Base-by-base conservation (phyloP, 2,797 vertebrate genomes). In the Cyprinella venusta region DNA sequence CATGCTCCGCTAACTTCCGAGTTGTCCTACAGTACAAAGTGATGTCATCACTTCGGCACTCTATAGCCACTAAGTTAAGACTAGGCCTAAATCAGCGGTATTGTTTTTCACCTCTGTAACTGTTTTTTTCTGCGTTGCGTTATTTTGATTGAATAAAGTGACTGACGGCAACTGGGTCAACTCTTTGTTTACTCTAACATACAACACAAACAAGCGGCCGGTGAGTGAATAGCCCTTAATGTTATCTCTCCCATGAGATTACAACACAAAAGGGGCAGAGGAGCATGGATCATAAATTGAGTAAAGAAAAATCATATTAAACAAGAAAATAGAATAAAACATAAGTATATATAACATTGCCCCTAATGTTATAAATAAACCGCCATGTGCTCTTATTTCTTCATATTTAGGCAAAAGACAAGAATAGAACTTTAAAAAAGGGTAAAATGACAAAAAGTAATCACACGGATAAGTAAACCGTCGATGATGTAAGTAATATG, bases 401-500 rank as follows among this genome's bases (percentile, higher is more conserved):
- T 19, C 6, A 52, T 52, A 52, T 52, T 2, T 19, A 52, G 18
- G 50, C 50, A 52, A 52, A 52, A 52, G 18, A 19, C 50, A 52
- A 52, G 18, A 18, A 19, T 52, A 7, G 16, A 52, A 52, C 16
- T 7, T 2, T 6, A 48, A 48, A 52, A 52, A 19, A 19, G 15
- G 50, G 18, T 19, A 19, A 7, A 54, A 19, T 54, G 7, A 8
- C 50, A 45, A 19, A 21, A 54, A 54, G 19, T 21, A 21, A 54
- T 54, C 50, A 54, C 50, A 54, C 19, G 2, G 50, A 19, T 54
- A 48, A 48, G 12, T 48, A 76, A 15, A 40, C 30, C 21, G 6
- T n/a, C 18, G 18, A 21, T 75, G 33, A 75, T 38, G 72, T 56
- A 45, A 63, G 56, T 63, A 77, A 77, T 24, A 77, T 21, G 38